phyloP scores from a whole-genome alignment of 1,140 invertebrate genomes.

The Cotesia chilonis region DNA sequence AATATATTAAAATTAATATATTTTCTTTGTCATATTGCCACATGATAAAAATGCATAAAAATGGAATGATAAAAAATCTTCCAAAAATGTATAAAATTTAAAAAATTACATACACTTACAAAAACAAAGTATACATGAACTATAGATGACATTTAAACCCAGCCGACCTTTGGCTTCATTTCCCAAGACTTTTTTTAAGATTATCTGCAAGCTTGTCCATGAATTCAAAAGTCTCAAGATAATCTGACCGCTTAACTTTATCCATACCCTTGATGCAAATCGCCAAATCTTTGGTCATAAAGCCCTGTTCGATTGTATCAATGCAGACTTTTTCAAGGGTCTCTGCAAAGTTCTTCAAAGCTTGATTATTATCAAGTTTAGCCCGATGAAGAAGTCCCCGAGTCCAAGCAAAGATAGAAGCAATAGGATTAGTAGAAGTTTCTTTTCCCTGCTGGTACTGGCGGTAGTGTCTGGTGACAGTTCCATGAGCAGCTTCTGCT shows the following conservation, averaged over 20 bases:
- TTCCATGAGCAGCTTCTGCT: conserved; percentile 97
- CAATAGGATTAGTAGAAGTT: conserved; percentile 97
- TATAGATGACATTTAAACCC: not conserved
- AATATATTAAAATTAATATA: no score
- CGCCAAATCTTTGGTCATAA: conserved; percentile 99
- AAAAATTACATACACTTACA: no score
- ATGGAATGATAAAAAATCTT: no score
- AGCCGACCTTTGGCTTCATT: conserved; percentile 33
- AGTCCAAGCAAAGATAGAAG: conserved; percentile 99
- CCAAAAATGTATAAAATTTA: no score
- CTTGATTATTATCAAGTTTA: conserved; percentile 87
- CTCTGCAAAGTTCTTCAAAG: conserved; percentile 80
- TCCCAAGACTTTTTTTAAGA: conserved; percentile 75
- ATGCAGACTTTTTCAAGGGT: conserved; percentile 91
- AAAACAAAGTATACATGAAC: no score
- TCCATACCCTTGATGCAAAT: conserved; percentile 96
- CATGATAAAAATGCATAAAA: no score
- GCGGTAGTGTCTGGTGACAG: conserved; percentile 94
- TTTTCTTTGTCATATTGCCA: no score
- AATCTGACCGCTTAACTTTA: conserved; percentile 85
- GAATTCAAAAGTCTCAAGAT: conserved; percentile 97
- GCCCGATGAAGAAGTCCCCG: conserved; percentile 90
- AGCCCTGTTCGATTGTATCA: conserved; percentile 91
- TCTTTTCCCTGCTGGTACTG: conserved; percentile 95
- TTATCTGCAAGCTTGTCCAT: conserved; percentile 96